Base-by-base conservation (phyloP, 2,888 invertebrate genomes). In the Chymomyza caudatula region DNA sequence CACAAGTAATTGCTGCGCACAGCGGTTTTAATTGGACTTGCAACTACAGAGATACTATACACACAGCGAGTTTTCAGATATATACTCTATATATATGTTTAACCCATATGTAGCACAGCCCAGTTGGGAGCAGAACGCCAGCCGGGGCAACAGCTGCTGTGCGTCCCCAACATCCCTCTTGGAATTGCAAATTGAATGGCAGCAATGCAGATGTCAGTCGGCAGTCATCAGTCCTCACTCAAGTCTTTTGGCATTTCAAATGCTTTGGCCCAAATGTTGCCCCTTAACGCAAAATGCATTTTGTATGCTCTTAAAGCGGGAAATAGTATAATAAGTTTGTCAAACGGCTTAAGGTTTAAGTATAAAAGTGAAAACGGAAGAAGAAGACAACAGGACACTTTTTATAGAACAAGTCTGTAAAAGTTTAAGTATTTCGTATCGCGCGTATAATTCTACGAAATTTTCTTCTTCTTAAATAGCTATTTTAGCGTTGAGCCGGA, bases 21-120 rank as follows among this genome's bases (percentile, higher is more conserved):
- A 59, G 29, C 47, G 4, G n/a, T 51, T 59, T 59, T 59, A 59
- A 59, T 59, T 59, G 59, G 59, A 49, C 49, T 22, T 37, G 17
- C 51, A 59, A 49, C 49, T 47, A 51, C 37, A 59, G 20, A 49
- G 29, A 47, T 4, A 47, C 17, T 19, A 47, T 47, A 47, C n/a
- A 17, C n/a, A 17, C 47, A 17, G 19, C 11, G 4, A 37, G n/a
- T n/a, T n/a, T n/a, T n/a, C n/a, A 37, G 29, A 37, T 37, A 37
- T 11, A 11, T 37, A 11, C n/a, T n/a, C n/a, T 37, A 37, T 29
- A 29, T 25, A 25, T 37, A 37, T 37, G 4, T 11, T 37, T 37
- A 37, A 37, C 29, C 29, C 11, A 37, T 37, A 37, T 37, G 29
- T 11, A 37, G 29, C 29, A 37, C 29, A 37, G 29, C 29, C 11